These are phyloP conservation scores for Pipistrellus pygmaeus DNA, from an alignment of 2,797 vertebrate species.

Conservation along the genomic window DNA sequence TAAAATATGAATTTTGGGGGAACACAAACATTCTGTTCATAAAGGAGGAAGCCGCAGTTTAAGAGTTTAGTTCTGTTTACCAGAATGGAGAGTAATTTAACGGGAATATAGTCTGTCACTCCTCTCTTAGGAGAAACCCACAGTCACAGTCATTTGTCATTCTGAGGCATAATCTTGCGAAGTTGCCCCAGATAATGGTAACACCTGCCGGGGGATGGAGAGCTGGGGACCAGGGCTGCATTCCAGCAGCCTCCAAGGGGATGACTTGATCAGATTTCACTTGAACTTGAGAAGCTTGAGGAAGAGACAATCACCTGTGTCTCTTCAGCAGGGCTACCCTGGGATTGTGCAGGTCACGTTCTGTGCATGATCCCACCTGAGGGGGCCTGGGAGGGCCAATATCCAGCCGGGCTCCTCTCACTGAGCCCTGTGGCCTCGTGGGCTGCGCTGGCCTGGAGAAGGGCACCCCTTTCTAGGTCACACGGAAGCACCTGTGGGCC, in stretches of 20 bases:
- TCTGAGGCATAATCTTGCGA: not conserved
- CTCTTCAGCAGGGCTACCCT: not conserved
- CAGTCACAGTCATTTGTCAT: not conserved
- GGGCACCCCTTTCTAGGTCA: not conserved
- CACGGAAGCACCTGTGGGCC: accelerated
- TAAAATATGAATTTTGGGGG: not conserved
- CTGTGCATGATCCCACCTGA: not conserved
- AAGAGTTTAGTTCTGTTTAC: not conserved
- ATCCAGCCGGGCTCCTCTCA: accelerated
- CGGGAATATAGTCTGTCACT: not conserved
- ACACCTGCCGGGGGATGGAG: not conserved
- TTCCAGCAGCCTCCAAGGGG: not conserved
- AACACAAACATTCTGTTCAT: not conserved
- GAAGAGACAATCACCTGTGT: not conserved
- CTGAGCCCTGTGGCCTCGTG: not conserved
- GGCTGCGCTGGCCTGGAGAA: accelerated
- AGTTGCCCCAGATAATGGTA: no score
- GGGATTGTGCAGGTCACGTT: accelerated
- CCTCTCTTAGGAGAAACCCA: not conserved
- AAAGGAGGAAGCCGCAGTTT: not conserved
- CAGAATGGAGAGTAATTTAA: not conserved
- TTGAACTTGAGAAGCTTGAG: not conserved
- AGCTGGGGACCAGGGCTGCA: not conserved
- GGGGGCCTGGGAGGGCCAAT: accelerated
- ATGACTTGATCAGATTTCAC: not conserved